phyloP scores from a whole-genome alignment of 2,113 vertebrate species.

The Electrona antarctica region DNA sequence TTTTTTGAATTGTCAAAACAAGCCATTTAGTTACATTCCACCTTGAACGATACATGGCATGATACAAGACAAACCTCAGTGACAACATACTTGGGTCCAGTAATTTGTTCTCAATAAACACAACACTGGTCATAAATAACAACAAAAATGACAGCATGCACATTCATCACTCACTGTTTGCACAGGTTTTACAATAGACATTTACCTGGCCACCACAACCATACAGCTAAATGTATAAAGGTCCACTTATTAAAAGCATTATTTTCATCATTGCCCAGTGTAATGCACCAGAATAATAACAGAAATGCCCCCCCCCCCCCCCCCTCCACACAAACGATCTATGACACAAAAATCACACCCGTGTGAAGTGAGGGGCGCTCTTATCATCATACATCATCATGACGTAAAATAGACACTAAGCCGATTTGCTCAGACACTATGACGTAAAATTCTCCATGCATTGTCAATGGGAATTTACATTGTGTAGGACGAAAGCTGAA shows the following conservation, averaged over 20 bases:
- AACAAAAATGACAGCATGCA: conserved; percentile 50
- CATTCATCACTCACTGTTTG: conserved; percentile 24
- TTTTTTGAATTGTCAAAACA: conserved; percentile 28
- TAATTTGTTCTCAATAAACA: conserved; percentile 37
- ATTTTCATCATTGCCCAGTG: conserved; percentile 6
- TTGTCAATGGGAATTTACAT: too few relatives aligned
- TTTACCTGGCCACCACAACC: conserved; percentile 36
- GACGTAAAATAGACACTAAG: too few relatives aligned
- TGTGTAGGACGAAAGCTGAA: too few relatives aligned
- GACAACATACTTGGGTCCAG: conserved; percentile 17
- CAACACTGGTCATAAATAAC: conserved; percentile 45
- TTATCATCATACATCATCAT: too few relatives aligned
- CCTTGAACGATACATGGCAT: conserved; percentile 47
- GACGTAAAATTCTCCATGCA: too few relatives aligned
- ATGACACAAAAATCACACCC: conserved; percentile 19
- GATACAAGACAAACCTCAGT: conserved; percentile 32
- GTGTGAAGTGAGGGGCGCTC: too few relatives aligned
- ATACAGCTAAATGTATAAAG: conserved; percentile 19
- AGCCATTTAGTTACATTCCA: conserved; percentile 63
- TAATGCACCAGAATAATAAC: conserved; percentile 14
- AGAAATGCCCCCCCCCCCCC: too few relatives aligned
- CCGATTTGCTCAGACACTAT: too few relatives aligned
- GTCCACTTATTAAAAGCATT: conserved; percentile 3
- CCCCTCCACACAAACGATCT: conserved; percentile 19
- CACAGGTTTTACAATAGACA: conserved; percentile 45